A percentile compares a stretch with the other conserved stretches of the same genome.
Conservation (phyloP, 1,140 invertebrate species). For the Drosophila albomicans region DNA sequence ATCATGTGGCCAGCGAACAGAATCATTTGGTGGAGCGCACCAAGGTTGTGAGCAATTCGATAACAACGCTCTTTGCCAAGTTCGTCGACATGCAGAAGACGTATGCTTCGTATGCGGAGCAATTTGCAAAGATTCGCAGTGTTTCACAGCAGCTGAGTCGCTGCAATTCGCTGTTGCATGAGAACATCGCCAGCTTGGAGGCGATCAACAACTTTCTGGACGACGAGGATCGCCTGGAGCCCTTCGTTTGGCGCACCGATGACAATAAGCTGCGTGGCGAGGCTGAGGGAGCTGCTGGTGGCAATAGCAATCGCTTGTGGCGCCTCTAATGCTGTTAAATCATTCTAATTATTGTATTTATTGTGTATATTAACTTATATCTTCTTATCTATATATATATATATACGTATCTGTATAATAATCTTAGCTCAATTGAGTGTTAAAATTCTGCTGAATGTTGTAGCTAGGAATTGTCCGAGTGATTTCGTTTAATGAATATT, state of each 20-base stretch:
- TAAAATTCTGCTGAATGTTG: conserved; percentile 21
- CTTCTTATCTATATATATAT: conserved; percentile 11
- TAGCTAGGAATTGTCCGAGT: not conserved
- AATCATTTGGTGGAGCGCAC: conserved; percentile 89
- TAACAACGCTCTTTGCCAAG: conserved; percentile 89
- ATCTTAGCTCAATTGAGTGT: conserved; percentile 18
- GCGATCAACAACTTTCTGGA: conserved; percentile 94
- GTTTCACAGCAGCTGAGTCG: conserved; percentile 91
- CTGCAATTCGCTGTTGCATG: conserved; percentile 93
- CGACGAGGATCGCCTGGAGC: conserved; percentile 92
- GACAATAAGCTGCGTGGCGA: conserved; percentile 79
- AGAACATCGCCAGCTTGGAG: conserved; percentile 94
- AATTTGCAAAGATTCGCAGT: conserved; percentile 92
- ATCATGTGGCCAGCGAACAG: conserved; percentile 90
- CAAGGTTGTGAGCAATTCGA: conserved; percentile 90
- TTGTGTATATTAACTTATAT: conserved; percentile 31
- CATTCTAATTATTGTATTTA: conserved; percentile 24
- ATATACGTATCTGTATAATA: conserved; percentile 7
- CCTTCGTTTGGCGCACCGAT: conserved; percentile 94
- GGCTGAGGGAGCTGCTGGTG: conserved; percentile 71
- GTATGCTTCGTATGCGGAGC: conserved; percentile 93
- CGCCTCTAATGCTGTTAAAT: conserved; percentile 55
- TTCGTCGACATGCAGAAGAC: conserved; percentile 93
- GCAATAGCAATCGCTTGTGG: conserved; percentile 85
- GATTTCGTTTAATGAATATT: not conserved